Evolutionary conservation across 2,113 vertebrate genomes (phyloP).

Genomic region (Microtus pennsylvanicus): DNA sequence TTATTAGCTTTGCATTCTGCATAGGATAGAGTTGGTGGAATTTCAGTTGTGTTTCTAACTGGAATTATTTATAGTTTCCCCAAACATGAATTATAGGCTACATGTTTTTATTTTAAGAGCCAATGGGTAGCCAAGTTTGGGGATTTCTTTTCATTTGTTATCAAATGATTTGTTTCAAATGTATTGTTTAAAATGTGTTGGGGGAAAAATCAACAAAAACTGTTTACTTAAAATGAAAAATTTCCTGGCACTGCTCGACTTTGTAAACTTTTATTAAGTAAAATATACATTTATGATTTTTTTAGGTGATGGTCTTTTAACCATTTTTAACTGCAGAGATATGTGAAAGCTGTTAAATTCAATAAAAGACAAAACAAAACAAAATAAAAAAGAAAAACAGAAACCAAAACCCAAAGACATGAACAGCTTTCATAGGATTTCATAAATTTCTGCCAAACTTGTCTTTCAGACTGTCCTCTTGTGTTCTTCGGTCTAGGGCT

Average conservation of each 20-base stretch:
- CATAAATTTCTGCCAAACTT: constrained; percentile 28
- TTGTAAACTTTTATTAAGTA: constrained; percentile 13
- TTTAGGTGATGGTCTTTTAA: constrained; percentile 2
- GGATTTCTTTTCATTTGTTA: not conserved
- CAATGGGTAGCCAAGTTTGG: constrained; percentile 4
- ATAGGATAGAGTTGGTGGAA: not conserved
- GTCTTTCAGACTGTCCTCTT: not conserved
- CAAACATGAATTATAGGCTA: not conserved
- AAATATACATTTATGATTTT: not conserved
- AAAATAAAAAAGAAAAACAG: too few species aligned
- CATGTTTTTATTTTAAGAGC: constrained; percentile 6
- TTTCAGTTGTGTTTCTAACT: not conserved
- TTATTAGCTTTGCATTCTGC: not conserved
- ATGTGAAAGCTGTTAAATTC: not conserved
- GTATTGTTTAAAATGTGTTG: not conserved
- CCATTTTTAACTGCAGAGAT: not conserved
- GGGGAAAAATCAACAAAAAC: not conserved
- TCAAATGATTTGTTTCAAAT: constrained; percentile 27
- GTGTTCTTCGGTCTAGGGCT: not conserved
- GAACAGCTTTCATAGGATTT: not conserved
- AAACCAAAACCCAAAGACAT: not conserved
- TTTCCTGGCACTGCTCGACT: constrained; percentile 4
- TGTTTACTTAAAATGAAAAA: not conserved
- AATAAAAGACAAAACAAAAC: not conserved
- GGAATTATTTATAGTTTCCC: not conserved